Evolutionary conservation across 2,797 vertebrate species (phyloP), one percentile per base, ranked within the genome.

Genomic region (Tapirus indicus): DNA sequence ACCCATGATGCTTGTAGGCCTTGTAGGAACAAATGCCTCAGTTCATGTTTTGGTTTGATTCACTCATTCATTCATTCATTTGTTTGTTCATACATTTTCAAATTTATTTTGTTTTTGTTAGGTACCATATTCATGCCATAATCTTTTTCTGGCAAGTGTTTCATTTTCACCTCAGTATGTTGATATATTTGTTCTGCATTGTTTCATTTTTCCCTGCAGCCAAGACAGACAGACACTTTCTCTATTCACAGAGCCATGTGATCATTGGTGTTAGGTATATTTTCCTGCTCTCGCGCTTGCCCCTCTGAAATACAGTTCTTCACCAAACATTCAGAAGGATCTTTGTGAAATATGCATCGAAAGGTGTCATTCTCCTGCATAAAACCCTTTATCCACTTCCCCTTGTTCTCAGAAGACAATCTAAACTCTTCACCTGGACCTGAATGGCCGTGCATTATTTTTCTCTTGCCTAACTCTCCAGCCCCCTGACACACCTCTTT

Each of bases 31-130:
- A 74, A 52, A 95, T 72, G 32, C 10, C 41, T 92, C n/a, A 35
- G 3, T 72, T 72, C 7, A 38, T 29, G 14, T 58, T 82, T 41
- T 20, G 44, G 10, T 66, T 69, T 52, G 64, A 79, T 47, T 58
- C 2, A 38, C 20, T 77, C 5, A 23, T 29, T 77, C 10, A 52
- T 18, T 79, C 17, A 20, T 72, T 77, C 10, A 44, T 18, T 92
- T 18, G 5, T 77, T 58, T 62, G 4, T 72, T 91, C 27, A 72
- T 64, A 41, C 20, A 77, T 85, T 77, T 91, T 60, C 23, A 49
- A 27, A 14, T 58, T 92, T 77, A 82, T 60, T 92, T 85, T 52
- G 4, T 80, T 74, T 54, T 54, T 71, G 25, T 75, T 71, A 66
- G 62, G 60, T 68, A 69, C 56, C 35, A 35, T 8, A 1, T 41